phyloP scores from a whole-genome alignment of 2,888 invertebrate species.

The Cheilosia urbana region DNA sequence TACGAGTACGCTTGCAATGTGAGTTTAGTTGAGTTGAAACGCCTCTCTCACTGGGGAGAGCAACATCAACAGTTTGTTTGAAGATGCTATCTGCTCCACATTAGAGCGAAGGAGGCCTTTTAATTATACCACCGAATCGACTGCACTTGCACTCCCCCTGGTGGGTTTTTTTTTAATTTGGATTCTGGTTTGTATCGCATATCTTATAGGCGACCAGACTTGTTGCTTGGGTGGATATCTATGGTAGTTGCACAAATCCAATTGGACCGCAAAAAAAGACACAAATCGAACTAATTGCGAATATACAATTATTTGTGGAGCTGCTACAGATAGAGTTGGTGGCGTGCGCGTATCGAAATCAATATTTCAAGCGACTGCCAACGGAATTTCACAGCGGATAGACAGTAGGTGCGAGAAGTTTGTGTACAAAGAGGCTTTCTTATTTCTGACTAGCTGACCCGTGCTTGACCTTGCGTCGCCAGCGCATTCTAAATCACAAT shows the following conservation, averaged over 20 bases:
- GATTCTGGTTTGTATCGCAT: conserved; percentile 14
- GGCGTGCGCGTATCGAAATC: conserved; percentile 41
- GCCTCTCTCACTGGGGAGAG: conserved; percentile 31
- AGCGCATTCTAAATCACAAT: too few relatives aligned
- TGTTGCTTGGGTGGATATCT: conserved; percentile 52
- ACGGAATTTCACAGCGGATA: not conserved
- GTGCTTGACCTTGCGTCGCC: too few relatives aligned
- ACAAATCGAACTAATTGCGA: conserved; percentile 42
- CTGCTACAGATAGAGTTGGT: conserved; percentile 12
- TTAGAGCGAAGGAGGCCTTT: conserved; percentile 42
- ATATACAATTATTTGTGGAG: not conserved
- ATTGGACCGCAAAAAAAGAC: conserved; percentile 48
- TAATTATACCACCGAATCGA: conserved; percentile 55
- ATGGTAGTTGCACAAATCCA: conserved; percentile 50
- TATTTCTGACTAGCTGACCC: too few relatives aligned
- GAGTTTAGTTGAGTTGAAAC: conserved; percentile 53
- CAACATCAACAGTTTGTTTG: conserved; percentile 7
- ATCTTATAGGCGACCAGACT: conserved; percentile 29
- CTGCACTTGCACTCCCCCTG: conserved; percentile 31
- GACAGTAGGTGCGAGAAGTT: conserved; percentile 27
- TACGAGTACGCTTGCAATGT: conserved; percentile 43
- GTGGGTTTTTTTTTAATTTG: not conserved
- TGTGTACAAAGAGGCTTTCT: not conserved
- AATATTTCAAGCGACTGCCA: conserved; percentile 39
- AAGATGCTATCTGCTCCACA: conserved; percentile 50